These are phyloP conservation scores for Drosophila kohkoa DNA, from an alignment of 1,140 invertebrate genomes.

Conservation along the genomic window DNA sequence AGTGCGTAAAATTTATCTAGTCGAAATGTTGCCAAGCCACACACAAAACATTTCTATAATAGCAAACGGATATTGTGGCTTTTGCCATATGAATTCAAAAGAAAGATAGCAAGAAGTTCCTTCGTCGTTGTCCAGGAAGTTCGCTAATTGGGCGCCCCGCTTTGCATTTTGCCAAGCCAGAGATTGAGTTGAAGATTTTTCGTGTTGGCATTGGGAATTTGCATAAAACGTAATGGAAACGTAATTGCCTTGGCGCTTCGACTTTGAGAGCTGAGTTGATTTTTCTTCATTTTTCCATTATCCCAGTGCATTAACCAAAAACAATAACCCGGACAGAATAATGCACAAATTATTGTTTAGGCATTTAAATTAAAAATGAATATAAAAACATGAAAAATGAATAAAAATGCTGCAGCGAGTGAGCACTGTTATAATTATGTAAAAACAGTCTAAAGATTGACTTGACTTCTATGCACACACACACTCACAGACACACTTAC, in stretches of 20 bases:
- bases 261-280: constrained; percentile 21
- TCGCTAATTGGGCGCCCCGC: constrained; percentile 61
- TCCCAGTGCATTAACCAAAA: constrained; percentile 73
- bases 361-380: constrained; percentile 80
- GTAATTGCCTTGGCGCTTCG: constrained; percentile 48
- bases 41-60: constrained; percentile 47
- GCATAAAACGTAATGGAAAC: constrained; percentile 51
- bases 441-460: constrained; percentile 81
- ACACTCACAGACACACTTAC: constrained; percentile 7
- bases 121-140: constrained; percentile 48
- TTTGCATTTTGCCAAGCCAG: neutral
- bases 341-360: constrained; percentile 81
- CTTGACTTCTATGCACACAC: constrained; percentile 69
- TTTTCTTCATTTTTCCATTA: constrained; percentile 15
- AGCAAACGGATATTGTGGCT: constrained; percentile 80
- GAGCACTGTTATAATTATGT: constrained; percentile 80
- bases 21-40: constrained; percentile 48
- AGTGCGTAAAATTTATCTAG: constrained; percentile 60
- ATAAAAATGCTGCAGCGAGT: constrained; percentile 3
- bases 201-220: constrained; percentile 55
- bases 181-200: constrained; percentile 16
- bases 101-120: neutral
- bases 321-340: constrained; percentile 72
- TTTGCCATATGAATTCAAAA: constrained; percentile 63
- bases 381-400: constrained; percentile 62